Evolutionary conservation across 2,797 vertebrate species (phyloP).

Genomic region (Stomatorhinus walkeri): DNA sequence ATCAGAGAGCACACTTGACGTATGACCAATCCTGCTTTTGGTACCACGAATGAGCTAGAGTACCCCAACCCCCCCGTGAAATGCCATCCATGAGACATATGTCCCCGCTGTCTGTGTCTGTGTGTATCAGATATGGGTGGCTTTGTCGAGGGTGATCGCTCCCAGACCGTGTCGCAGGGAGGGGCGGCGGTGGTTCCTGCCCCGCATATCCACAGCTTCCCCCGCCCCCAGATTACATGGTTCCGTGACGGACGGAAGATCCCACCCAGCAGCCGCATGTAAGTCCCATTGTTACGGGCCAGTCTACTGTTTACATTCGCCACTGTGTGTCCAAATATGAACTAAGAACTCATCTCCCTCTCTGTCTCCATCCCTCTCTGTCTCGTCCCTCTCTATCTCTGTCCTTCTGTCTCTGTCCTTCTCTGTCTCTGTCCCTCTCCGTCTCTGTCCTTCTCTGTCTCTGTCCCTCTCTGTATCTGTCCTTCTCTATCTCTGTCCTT

Average conservation of each 20-base stretch:
- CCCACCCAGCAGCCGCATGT: constrained; percentile 93
- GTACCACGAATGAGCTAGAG: neutral
- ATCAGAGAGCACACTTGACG: constrained; percentile 14
- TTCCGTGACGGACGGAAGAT: constrained; percentile 94
- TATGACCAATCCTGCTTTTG: neutral
- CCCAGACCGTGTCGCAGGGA: constrained; percentile 81
- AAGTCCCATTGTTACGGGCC: constrained; percentile 46
- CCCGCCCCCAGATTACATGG: constrained; percentile 93
- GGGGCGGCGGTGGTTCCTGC: constrained; percentile 78
- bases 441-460: neutral
- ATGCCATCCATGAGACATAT: neutral
- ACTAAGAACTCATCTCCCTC: neutral
- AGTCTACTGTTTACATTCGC: neutral
- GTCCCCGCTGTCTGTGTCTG: neutral
- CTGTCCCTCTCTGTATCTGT: neutral
- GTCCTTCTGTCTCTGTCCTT: neutral
- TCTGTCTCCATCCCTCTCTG: neutral
- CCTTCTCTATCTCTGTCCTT: neutral
- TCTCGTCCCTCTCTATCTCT: neutral
- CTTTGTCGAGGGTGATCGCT: constrained; percentile 77
- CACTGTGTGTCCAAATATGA: neutral
- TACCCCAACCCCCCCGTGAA: neutral
- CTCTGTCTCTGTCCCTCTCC: neutral
- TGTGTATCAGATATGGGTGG: constrained; percentile 78
- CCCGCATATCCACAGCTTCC: constrained; percentile 87